A percentile compares a stretch with the other conserved stretches of the same genome.
These are phyloP conservation scores for Acrocephalus arundinaceus DNA, from an alignment of 2,113 vertebrate genomes.

Conservation along the genomic window DNA sequence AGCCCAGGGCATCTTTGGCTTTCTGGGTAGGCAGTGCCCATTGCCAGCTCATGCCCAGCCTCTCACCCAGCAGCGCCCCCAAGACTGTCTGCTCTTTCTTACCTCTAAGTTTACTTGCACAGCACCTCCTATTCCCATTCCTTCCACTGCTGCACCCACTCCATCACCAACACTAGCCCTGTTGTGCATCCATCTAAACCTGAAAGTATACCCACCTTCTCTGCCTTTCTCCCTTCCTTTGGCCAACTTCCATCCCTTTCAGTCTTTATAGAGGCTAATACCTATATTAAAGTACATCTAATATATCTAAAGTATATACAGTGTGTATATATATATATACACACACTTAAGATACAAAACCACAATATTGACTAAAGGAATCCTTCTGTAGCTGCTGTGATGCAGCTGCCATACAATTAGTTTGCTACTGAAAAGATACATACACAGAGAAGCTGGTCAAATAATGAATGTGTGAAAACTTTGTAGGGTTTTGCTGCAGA, in stretches of 20 bases:
- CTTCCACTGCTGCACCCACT: background rate
- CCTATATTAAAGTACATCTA: accelerated
- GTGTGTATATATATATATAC: background rate
- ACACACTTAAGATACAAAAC: background rate
- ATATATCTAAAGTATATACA: too few species aligned
- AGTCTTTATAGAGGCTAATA: background rate
- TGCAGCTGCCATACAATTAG: background rate
- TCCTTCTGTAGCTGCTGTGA: background rate
- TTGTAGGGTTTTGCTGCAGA: background rate
- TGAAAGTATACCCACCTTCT: background rate
- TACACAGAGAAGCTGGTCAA: background rate
- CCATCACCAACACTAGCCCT: background rate
- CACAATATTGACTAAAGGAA: background rate
- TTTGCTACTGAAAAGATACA: background rate
- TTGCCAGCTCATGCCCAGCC: accelerated
- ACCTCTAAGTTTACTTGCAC: background rate
- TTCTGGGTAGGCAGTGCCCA: background rate
- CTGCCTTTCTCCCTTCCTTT: background rate
- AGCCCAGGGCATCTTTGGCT: accelerated
- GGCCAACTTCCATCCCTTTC: background rate
- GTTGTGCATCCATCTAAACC: background rate
- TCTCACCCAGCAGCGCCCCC: background rate
- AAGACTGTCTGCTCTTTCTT: background rate
- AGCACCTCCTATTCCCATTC: background rate
- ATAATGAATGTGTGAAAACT: background rate